Percentiles rank a stretch among this genome's conserved stretches.
These are phyloP conservation scores for Oegoconia quadripuncta DNA, from an alignment of 2,888 invertebrate species.

Conservation along the genomic window DNA sequence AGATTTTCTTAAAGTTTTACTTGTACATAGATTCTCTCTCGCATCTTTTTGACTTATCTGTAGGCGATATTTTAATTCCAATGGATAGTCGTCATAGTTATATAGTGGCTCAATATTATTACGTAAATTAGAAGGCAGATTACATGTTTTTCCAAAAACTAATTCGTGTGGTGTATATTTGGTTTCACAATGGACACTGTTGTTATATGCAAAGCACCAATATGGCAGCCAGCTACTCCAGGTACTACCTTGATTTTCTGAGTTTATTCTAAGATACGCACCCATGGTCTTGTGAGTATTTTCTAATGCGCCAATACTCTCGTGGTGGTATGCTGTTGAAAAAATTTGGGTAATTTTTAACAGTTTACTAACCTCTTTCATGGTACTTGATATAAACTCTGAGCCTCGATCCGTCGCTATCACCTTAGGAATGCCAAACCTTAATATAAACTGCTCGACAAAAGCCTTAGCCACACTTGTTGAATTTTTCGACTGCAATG, in stretches of 20 bases:
- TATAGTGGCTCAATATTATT: too few species aligned
- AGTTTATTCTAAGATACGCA: slow-evolving; percentile 16
- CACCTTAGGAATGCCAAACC: slow-evolving; percentile 15
- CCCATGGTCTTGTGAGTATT: slow-evolving; percentile 13
- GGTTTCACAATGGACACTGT: slow-evolving; percentile 14
- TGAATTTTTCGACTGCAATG: slow-evolving; percentile 6
- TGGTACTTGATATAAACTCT: slow-evolving; percentile 15
- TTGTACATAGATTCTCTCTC: slow-evolving; percentile 15
- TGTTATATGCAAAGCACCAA: slow-evolving; percentile 24
- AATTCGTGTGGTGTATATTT: too few species aligned
- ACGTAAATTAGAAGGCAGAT: too few species aligned
- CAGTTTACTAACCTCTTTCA: slow-evolving; percentile 20
- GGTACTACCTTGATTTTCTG: slow-evolving; percentile 9
- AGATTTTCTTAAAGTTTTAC: slow-evolving; percentile 12
- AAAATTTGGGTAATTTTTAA: slow-evolving; percentile 14
- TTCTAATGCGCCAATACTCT: slow-evolving; percentile 9
- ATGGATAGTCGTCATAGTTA: slow-evolving; percentile 13
- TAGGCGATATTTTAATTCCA: slow-evolving; percentile 18
- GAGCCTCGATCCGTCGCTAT: slow-evolving; percentile 18
- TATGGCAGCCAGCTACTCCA: slow-evolving; percentile 22
- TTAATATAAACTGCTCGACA: slow-evolving; percentile 15
- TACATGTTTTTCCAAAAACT: too few species aligned
- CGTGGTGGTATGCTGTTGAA: slow-evolving; percentile 22
- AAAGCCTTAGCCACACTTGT: slow-evolving; percentile 9
- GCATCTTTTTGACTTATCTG: slow-evolving; percentile 19